A percentile compares a stretch with the other conserved stretches of the same genome.
Conservation (phyloP, 2,113 vertebrate species). For the Prolemur simus region DNA sequence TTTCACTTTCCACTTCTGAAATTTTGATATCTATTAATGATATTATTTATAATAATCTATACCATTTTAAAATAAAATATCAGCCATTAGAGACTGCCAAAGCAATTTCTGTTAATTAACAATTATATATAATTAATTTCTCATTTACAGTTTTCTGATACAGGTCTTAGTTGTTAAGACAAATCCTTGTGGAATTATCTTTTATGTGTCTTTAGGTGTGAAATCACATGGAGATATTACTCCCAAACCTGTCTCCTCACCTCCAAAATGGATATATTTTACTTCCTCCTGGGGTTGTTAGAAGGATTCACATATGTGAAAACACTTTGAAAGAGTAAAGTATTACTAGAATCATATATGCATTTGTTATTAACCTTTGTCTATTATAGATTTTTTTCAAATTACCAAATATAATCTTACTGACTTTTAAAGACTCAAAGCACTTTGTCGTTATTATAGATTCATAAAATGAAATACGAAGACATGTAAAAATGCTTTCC, state of each 20-base stretch:
- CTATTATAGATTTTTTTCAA: background rate
- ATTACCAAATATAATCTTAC: background rate
- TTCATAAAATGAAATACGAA: background rate
- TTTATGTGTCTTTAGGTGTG: background rate
- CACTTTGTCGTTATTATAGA: background rate
- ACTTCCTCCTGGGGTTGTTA: background rate
- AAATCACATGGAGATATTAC: background rate
- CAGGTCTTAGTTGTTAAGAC: constrained; percentile 15
- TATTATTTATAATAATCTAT: background rate
- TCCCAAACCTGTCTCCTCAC: background rate
- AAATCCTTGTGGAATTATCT: background rate
- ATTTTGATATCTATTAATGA: background rate
- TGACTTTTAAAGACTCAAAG: background rate
- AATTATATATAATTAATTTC: background rate
- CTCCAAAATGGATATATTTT: background rate
- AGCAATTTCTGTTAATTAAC: background rate
- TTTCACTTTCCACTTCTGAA: background rate
- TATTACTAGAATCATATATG: background rate
- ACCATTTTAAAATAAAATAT: background rate
- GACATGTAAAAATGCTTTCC: background rate
- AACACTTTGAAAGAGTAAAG: background rate
- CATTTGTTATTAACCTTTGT: background rate
- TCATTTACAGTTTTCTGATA: background rate
- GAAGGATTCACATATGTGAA: background rate
- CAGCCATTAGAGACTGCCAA: background rate